phyloP scores from a whole-genome alignment of 2,888 invertebrate genomes.

The Drosophila pseudotakahashii region DNA sequence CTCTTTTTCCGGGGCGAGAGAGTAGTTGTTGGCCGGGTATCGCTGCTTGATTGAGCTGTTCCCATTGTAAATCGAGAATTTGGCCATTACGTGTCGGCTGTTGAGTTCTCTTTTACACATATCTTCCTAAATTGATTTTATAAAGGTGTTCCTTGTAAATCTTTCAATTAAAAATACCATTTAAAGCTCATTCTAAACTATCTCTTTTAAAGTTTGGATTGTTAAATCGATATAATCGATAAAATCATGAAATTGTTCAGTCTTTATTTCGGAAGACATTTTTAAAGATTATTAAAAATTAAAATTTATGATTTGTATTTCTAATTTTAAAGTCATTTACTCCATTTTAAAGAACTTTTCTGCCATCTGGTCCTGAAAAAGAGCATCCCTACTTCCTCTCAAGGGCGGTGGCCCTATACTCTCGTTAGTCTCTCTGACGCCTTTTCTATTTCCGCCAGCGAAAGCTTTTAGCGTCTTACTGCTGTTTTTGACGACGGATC shows the following conservation, averaged over 20 bases:
- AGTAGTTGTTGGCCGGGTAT: not conserved
- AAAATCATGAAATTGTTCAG: too few relatives aligned
- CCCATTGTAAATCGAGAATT: not conserved
- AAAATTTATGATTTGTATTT: too few relatives aligned
- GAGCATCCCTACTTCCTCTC: conserved; percentile 26
- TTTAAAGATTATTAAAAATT: too few relatives aligned
- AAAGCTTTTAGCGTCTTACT: conserved; percentile 54
- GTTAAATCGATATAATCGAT: too few relatives aligned
- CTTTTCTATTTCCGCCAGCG: conserved; percentile 50
- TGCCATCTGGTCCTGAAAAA: not conserved
- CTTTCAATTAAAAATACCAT: not conserved
- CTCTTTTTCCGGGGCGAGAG: not conserved
- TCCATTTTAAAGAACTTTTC: not conserved
- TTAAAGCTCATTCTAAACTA: too few relatives aligned
- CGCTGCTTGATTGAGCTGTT: conserved; percentile 13
- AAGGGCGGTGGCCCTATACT: conserved; percentile 12
- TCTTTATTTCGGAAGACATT: too few relatives aligned
- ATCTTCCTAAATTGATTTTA: not conserved
- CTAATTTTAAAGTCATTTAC: too few relatives aligned
- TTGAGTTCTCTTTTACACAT: not conserved
- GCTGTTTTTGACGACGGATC: conserved; percentile 40
- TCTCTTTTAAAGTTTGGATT: too few relatives aligned
- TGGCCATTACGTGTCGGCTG: conserved; percentile 4
- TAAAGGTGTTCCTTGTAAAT: not conserved
- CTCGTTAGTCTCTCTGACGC: conserved; percentile 44